Conservation (phyloP, 2,113 vertebrate species). For the Cranoglanis bouderius region DNA sequence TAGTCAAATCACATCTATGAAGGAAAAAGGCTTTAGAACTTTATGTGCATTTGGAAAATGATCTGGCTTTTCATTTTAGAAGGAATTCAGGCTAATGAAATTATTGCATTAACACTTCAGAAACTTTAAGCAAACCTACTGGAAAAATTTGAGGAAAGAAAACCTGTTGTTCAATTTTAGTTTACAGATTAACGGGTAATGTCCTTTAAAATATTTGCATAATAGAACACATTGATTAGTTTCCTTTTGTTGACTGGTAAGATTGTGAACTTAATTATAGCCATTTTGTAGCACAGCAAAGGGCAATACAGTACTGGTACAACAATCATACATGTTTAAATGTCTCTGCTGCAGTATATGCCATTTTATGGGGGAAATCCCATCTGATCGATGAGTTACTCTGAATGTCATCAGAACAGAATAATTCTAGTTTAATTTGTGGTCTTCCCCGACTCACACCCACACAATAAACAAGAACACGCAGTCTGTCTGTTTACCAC, state of each 20-base stretch:
- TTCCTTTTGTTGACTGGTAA: neutral
- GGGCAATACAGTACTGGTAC: neutral
- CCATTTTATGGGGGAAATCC: neutral
- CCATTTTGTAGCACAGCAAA: neutral
- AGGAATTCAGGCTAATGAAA: neutral
- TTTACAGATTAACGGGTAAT: neutral
- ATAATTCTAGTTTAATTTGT: neutral
- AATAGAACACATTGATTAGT: neutral
- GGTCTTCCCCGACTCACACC: neutral
- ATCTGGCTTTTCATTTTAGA: neutral
- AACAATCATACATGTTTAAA: neutral
- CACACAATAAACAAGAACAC: slow-evolving; percentile 2
- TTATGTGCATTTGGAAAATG: neutral
- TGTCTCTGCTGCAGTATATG: neutral
- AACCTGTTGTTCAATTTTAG: neutral
- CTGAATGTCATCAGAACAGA: neutral
- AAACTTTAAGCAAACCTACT: neutral
- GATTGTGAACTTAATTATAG: neutral
- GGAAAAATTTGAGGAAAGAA: neutral
- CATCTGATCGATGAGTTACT: neutral
- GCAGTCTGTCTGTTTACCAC: neutral
- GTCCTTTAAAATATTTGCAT: neutral
- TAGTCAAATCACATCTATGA: neutral
- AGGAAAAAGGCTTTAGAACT: neutral
- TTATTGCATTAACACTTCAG: neutral